Evolutionary conservation across 2,113 vertebrate species (phyloP).

Genomic region (Forbesichthys papilliferus): DNA sequence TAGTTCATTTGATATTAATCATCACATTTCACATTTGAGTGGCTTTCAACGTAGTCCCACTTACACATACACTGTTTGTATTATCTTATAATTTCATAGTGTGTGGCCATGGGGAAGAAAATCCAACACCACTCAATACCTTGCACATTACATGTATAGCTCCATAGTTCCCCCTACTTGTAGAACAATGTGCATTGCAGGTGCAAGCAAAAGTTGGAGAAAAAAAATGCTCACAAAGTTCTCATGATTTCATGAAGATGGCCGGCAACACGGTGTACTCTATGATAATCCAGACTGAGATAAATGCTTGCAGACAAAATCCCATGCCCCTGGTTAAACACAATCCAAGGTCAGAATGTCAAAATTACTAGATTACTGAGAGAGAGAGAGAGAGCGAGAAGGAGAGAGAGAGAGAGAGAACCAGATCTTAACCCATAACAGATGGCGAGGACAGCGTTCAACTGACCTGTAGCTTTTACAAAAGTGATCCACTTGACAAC

Average conservation of each 20-base stretch:
- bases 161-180: slow-evolving; percentile 55
- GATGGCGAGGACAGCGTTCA: too few species aligned
- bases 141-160: slow-evolving; percentile 8
- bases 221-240: not conserved
- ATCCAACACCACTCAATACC: not conserved
- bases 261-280: not conserved
- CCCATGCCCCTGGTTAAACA: not conserved
- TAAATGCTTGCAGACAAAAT: not conserved
- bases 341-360: not conserved
- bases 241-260: not conserved
- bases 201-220: not conserved
- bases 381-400: not conserved
- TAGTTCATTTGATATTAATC: too few species aligned
- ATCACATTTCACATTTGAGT: too few species aligned
- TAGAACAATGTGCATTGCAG: not conserved
- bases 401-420: not conserved
- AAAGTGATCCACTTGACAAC: too few species aligned
- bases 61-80: not conserved
- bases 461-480: too few species aligned
- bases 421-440: too few species aligned
- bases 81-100: not conserved
- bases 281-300: not conserved
- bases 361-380: not conserved
- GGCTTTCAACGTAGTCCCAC: too few species aligned
- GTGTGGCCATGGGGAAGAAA: not conserved